Evolutionary conservation across 2,113 vertebrate species (phyloP), one percentile per base, ranked within the genome.

Genomic region (Psilopsiagon aurifrons): DNA sequence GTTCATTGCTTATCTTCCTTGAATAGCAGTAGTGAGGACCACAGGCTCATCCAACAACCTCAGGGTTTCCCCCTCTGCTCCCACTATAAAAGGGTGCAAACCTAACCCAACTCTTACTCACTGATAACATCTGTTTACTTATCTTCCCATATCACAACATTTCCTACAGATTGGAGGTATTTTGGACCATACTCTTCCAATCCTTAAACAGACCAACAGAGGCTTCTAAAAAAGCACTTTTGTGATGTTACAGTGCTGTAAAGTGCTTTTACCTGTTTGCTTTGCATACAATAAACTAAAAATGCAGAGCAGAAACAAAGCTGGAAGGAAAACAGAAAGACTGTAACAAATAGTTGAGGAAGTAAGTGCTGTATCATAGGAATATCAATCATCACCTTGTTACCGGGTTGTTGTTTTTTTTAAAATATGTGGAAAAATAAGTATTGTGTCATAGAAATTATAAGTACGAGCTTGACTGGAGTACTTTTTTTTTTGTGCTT

Each of bases 331-430:
- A 75, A 81, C 20, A 86, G 6, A 69, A 83, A 49, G 4, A 75
- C 12, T 83, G 27, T 27, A 51, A 67, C 17, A 13, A 92, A 64
- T 39, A 81, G 31, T 22, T 43, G 17, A 31, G 12, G 64, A 68
- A 92, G 6, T 35, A 83, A 83, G 23, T n/a, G 9, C 13, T 82
- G 1, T 37, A 68, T 59, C 39, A 64, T 2, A 76, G 33, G 17
- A 91, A 73, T 2, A 4, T 0, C 79, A 84, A 76, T 51, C 51
- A 84, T 64, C 28, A 60, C 29, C 46, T 92, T 83, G 10, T 28
- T 77, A 33, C 10, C 14, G 7, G 3, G 1, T 0, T 0, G 17
- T 39, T 39, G 39, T 66, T 28, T 44, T 55, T 46, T 67, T 94
- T 73, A 60, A 62, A 91, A 64, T 33, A 81, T 0, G 2, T 57